Conservation (phyloP, 2,113 vertebrate species). For the Saimiri boliviensis region DNA sequence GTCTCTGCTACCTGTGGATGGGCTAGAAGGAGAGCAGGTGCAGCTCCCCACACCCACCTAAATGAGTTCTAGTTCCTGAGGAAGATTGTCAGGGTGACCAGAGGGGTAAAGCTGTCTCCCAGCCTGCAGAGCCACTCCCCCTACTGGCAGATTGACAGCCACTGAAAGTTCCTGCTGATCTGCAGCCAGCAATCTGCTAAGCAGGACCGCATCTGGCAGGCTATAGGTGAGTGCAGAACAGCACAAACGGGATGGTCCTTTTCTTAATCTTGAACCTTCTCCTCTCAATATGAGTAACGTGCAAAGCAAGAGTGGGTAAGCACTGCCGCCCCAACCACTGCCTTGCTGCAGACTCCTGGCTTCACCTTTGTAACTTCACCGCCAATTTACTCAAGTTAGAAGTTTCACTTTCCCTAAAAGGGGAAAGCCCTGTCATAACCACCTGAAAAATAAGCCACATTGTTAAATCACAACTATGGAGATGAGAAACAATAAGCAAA, state of each 20-base stretch:
- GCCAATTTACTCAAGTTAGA: background rate
- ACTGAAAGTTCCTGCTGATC: background rate
- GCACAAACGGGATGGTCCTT: background rate
- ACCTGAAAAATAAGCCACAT: background rate
- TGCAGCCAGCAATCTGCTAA: background rate
- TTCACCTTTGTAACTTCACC: background rate
- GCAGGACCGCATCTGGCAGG: background rate
- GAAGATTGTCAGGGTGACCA: background rate
- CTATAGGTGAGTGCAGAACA: background rate
- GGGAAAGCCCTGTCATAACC: background rate
- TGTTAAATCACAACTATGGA: background rate
- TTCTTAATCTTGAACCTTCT: background rate
- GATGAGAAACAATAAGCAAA: background rate
- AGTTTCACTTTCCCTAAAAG: conserved; percentile 10
- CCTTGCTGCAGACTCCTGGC: background rate
- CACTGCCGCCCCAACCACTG: background rate
- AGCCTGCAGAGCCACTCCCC: background rate
- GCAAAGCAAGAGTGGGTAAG: background rate
- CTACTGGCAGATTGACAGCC: background rate
- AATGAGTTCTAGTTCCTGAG: background rate
- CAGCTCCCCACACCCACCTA: too few species aligned
- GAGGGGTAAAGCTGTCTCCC: background rate
- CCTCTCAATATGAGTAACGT: background rate
- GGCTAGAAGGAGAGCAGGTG: background rate
- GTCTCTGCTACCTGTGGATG: background rate